Base-by-base conservation (phyloP, 2,888 invertebrate genomes). In the Microchrysa polita region DNA sequence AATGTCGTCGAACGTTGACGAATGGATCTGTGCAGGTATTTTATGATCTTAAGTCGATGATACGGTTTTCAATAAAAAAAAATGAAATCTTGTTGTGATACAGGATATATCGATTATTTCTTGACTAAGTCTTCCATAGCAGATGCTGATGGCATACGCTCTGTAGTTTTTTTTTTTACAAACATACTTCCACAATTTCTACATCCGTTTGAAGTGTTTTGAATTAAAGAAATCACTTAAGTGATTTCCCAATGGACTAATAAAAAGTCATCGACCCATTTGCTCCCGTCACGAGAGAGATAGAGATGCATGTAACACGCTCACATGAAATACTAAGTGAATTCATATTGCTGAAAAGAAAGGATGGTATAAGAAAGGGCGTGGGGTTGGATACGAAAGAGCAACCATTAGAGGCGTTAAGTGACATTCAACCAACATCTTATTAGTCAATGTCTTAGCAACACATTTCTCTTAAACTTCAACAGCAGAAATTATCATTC, bases 191-290 rank as follows among this genome's bases (percentile, higher is more conserved):
- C 48, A n/a, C 48, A 2, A 12, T 48, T 34, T n/a, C 5, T 12
- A n/a, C 52, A 67, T 27, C 10, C 53, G n/a, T 69, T 53, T 67
- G 55, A 73, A 71, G 73, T 73, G 69, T 40, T 16, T 34, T 12
- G 67, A 48, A 63, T 60, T 53, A 65, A 59, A 67, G 72, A 69
- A 67, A 67, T 61, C 75, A 75, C 75, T 75, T 73, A 75, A 75
- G 63, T 75, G 73, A 75, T 75, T 75, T 75, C 75, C 75, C 75
- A 75, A 59, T 22, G 75, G 75, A 63, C 57, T 34, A 71, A 75
- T 75, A 75, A 75, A 72, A 73, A 40, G 71, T 57, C 57, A 42
- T 18, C 63, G 53, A 60, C 60, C 67, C 69, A 20, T 69, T 67
- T 34, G 27, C 67, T 67, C 67, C 69, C 55, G 57, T 55, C n/a